These are phyloP conservation scores for Melinaea menophilus DNA, from an alignment of 2,888 invertebrate genomes.

Conservation along the genomic window DNA sequence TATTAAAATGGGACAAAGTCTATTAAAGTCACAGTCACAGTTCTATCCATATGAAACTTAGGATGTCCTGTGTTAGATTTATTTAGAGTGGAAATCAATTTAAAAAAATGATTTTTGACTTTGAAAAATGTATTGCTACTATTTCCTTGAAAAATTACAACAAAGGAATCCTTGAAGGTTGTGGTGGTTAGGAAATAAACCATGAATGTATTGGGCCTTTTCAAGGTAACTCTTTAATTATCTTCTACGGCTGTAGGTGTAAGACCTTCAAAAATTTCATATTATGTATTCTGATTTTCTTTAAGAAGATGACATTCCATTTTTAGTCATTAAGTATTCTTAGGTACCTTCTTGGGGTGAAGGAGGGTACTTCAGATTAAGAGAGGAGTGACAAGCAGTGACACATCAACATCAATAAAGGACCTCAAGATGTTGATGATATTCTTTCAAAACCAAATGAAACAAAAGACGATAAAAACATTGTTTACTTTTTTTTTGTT, in stretches of 20 bases:
- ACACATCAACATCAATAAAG: no score
- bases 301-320: constrained; percentile 54
- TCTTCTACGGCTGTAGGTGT: background rate
- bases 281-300: constrained; percentile 44
- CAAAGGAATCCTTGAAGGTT: background rate
- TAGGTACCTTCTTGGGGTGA: constrained; percentile 85
- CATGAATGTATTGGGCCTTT: constrained; percentile 15
- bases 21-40: no score
- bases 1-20: background rate
- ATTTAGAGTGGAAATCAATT: background rate
- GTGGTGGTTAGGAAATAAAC: background rate
- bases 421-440: no score
- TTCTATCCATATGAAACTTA: background rate
- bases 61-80: background rate
- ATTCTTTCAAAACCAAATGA: no score
- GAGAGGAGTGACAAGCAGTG: constrained; percentile 79
- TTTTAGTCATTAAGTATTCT: constrained; percentile 77
- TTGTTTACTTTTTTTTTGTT: no score
- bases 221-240: constrained; percentile 9
- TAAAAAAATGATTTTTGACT: background rate
- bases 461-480: no score
- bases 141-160: background rate
- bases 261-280: background rate
- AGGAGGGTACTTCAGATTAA: constrained; percentile 88
- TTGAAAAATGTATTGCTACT: background rate